Conservation (phyloP, 2,888 invertebrate genomes). For the Nudaria mundana region DNA sequence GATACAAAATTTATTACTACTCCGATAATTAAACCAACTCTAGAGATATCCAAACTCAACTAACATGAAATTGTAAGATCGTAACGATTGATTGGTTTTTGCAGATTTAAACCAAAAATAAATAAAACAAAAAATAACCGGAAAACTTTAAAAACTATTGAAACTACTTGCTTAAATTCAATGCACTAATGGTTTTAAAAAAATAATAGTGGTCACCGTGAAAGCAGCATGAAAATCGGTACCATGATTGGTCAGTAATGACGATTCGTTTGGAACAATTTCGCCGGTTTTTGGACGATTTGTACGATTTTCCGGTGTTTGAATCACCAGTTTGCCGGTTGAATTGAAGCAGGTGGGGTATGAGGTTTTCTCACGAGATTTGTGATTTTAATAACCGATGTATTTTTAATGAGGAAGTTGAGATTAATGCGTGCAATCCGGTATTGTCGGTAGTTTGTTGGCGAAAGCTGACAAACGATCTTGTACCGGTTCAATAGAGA, state of each 20-base stretch:
- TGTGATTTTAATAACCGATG: slow-evolving; percentile 48
- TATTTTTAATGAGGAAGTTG: slow-evolving; percentile 59
- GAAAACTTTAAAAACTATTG: slow-evolving; percentile 40
- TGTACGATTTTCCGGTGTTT: slow-evolving; percentile 77
- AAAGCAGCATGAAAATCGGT: slow-evolving; percentile 63
- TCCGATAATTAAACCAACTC: slow-evolving; percentile 22
- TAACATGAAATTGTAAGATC: slow-evolving; percentile 21
- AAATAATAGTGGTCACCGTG: slow-evolving; percentile 56
- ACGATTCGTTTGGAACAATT: slow-evolving; percentile 67
- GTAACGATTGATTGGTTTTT: slow-evolving; percentile 26
- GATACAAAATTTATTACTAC: slow-evolving; percentile 14
- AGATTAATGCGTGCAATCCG: slow-evolving; percentile 47
- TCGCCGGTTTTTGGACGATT: slow-evolving; percentile 73
- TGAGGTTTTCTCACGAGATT: slow-evolving; percentile 74
- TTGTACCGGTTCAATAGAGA: slow-evolving; percentile 1
- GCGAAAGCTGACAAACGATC: slow-evolving; percentile 27
- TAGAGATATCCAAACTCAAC: slow-evolving; percentile 22
- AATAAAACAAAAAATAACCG: slow-evolving; percentile 14
- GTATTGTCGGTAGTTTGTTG: slow-evolving; percentile 30
- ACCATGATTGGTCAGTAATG: slow-evolving; percentile 56
- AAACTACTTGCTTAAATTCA: slow-evolving; percentile 60
- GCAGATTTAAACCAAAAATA: slow-evolving; percentile 30
- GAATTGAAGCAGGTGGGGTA: slow-evolving; percentile 65
- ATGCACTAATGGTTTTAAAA: slow-evolving; percentile 68
- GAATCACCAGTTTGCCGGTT: slow-evolving; percentile 72